Base-by-base conservation (phyloP, 2,888 invertebrate genomes). In the Heliconius hortense region DNA sequence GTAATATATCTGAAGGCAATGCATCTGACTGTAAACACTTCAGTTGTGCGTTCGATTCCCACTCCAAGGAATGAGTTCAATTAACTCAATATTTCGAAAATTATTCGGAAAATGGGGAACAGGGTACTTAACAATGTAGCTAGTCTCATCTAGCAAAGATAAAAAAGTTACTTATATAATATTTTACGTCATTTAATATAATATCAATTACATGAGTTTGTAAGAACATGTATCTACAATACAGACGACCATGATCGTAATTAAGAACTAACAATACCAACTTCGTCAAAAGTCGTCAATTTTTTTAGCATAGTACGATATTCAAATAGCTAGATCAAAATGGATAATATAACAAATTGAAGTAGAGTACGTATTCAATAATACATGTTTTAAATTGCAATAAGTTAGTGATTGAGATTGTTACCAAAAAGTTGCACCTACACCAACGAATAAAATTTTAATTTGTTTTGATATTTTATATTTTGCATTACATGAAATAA, bases 241-340 rank as follows among this genome's bases (percentile, higher is more conserved):
- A 21, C 64, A n/a, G 15, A 13, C 39, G 39, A 1, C 64, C 39
- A 24, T 66, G 39, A 66, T 24, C 39, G 13, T 39, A 66, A 66
- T 66, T 66, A 66, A n/a, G 39, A 39, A 24, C 39, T 39, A 15
- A 24, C 64, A 66, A 66, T 66, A 24, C 64, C 35, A 39, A 66
- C 64, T 66, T 39, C 39, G 39, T n/a, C 39, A 39, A 66, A 66
- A 64, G 35, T 39, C 39, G 64, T 66, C 64, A 24, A 39, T n/a
- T 39, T 39, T 66, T 66, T 39, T 24, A 24, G 24, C 35, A 2
- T 66, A n/a, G 13, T 24, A n/a, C 35, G 21, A 35, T 66, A 66
- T n/a, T 39, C 39, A 39, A 39, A 66, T 66, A 35, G 35, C 35
- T 35, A 39, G 1, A 15, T 39, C 13, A 39, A 63, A 18, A 15